Percentiles rank a stretch among this genome's conserved stretches.
Evolutionary conservation across 2,797 vertebrate species (phyloP).

Genomic region (Erpetoichthys calabaricus): DNA sequence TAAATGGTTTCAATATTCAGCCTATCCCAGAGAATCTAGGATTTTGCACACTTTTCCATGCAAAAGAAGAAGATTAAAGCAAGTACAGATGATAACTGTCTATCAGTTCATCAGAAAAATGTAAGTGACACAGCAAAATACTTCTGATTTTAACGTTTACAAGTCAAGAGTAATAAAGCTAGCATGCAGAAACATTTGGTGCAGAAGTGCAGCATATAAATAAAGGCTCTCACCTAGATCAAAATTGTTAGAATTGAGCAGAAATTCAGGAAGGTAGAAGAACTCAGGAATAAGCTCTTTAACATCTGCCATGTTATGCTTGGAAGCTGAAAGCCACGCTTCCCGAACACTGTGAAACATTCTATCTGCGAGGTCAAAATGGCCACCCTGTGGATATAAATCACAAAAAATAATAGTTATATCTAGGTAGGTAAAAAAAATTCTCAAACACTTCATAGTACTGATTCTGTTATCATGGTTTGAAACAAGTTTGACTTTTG

Average conservation of each 20-base stretch:
- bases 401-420: not conserved
- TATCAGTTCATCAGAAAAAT: no score
- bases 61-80: no score
- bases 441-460: not conserved
- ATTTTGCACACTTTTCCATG: no score
- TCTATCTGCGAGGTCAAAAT: constrained; percentile 92
- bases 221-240: constrained; percentile 63
- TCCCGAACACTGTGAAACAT: constrained; percentile 97
- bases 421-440: not conserved
- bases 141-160: no score
- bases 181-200: no score
- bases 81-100: no score
- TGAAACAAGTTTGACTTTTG: no score
- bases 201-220: no score
- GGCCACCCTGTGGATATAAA: constrained; percentile 64
- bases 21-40: no score
- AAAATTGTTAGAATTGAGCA: constrained; percentile 96
- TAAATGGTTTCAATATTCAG: no score
- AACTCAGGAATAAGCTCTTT: constrained; percentile 98
- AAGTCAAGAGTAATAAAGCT: no score
- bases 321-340: constrained; percentile 88
- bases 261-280: constrained; percentile 91
- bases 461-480: not conserved
- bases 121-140: no score
- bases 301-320: constrained; percentile 98